Base-by-base conservation (phyloP, 1,140 invertebrate genomes). In the Bicyclus anynana region DNA sequence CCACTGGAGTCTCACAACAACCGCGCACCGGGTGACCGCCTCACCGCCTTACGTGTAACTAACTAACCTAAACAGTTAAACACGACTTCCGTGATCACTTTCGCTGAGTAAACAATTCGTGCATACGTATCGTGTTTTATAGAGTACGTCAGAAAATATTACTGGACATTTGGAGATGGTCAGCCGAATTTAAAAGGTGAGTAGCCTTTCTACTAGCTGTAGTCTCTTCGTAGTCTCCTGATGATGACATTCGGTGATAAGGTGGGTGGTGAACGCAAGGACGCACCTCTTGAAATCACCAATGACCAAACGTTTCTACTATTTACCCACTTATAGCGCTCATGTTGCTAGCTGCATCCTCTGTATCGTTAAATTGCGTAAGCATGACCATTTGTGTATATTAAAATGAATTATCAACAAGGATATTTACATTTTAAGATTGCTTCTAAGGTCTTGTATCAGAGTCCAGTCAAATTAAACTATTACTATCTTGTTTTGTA, bases 241-340 rank as follows among this genome's bases (percentile, higher is more conserved):
- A 74, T 64, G 77, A 80, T 80, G 74, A 80, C 72, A 80, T 83
- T 83, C 72, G 69, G 65, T 85, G 77, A 86, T 83, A 83, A 80
- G 74, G 61, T 74, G 77, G 67, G 68, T 77, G 69, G 84, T 84
- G 84, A 87, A 87, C 58, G 84, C 81, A 87, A 87, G 81, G 84
- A 84, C 84, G 75, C 59, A 59, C 55, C 56, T 59, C 52, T 66
- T 64, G 62, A 56, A 55, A 29, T 60, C 57, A 59, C 61, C 59
- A 59, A 56, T 60, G 48, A 63, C 53, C 51, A 61, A 51, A 56
- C 33, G 44, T 59, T 55, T 64, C 53, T 57, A 47, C 53, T 65
- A 57, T 57, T 67, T 69, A 57, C 55, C 57, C 66, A 65, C 55
- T 59, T 64, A 58, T 27, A 56, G 42, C 38, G 9, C 44, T 40